Evolutionary conservation across 2,797 vertebrate species (phyloP).

Genomic region (Labeo calbasu): DNA sequence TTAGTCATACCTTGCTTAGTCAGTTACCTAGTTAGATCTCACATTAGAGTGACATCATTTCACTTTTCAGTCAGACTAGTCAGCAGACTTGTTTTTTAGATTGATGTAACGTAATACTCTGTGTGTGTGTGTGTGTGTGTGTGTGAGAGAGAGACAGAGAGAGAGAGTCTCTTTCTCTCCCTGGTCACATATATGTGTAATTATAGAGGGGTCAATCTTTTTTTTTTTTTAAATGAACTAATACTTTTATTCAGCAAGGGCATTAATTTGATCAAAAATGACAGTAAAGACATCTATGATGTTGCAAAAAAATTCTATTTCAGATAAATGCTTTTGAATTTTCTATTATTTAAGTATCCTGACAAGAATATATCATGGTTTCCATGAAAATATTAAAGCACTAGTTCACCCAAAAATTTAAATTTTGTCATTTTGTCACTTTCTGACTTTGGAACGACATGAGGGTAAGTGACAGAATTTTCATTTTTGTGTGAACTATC

Average conservation of each 20-base stretch:
- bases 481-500: no score
- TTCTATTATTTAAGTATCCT: background rate
- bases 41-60: conserved; percentile 6
- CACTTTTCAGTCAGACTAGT: background rate
- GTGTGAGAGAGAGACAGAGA: background rate
- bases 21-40: background rate
- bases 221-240: background rate
- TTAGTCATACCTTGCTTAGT: background rate
- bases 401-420: no score
- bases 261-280: background rate
- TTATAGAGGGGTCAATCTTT: no score
- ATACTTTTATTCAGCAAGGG: background rate
- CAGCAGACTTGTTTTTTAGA: background rate
- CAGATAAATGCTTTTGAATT: background rate
- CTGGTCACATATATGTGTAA: no score
- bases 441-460: no score
- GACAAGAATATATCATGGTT: no score
- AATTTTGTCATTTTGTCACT: no score
- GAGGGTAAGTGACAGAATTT: no score
- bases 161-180: no score
- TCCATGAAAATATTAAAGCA: no score
- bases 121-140: background rate
- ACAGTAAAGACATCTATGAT: background rate
- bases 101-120: background rate
- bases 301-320: background rate